Base-by-base conservation (phyloP, 64 coral and sea anemone genomes). In the Actinia equina region DNA sequence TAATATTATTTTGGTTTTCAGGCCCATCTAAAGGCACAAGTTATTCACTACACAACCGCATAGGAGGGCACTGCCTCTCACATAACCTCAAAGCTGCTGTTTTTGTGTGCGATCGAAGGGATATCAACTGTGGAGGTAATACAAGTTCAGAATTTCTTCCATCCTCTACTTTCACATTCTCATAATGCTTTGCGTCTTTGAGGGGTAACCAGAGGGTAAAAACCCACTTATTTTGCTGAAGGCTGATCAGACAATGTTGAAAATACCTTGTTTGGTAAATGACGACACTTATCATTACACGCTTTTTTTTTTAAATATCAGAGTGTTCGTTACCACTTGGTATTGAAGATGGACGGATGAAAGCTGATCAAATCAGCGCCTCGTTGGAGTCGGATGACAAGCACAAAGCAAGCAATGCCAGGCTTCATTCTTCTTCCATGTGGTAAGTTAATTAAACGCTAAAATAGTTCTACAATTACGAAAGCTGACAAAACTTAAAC, bases 241-340 rank as follows among this genome's bases (percentile, higher is more conserved):
- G n/a, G n/a, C n/a, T n/a, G n/a, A n/a, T n/a, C n/a, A n/a, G n/a
- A n/a, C n/a, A n/a, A n/a, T n/a, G n/a, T n/a, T n/a, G n/a, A n/a
- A 11, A 56, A 56, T 56, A 6, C 13, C 14, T 56, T 4, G 45
- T 49, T 2, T 4, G 7, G 7, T 49, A 7, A 49, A 49, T 4
- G 2, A 49, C 2, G 7, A 49, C 7, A 49, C 4, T 15, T 23
- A n/a, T n/a, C 7, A 5, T 23, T 20, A n/a, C 0, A 0, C 7
- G 2, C 6, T 3, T 80, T 80, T 14, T 27, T 43, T 80, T 80
- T 17, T 17, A 9, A 41, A 43, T n/a, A 7, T 52, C 41, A 80
- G 78, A 80, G 19, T 80, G 78, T 52, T 80, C 78, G 17, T 45
- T 80, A 37, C 78, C 78, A 5, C 78, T 80, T 42, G 78, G 78